Conservation (phyloP, 2,113 vertebrate genomes). For the Pluvianellus socialis region DNA sequence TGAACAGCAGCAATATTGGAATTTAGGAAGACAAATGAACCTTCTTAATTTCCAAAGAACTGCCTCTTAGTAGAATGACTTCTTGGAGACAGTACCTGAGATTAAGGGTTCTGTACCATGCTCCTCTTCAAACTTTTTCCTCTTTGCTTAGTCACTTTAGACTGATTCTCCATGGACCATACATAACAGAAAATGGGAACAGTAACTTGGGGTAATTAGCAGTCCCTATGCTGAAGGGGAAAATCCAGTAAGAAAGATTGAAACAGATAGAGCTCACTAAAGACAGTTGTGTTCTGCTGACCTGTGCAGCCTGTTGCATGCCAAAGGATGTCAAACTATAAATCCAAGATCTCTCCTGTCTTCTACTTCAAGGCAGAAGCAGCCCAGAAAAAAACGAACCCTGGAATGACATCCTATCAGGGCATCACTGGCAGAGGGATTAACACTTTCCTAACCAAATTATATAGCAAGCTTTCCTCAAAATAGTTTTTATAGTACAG, state of each 20-base stretch:
- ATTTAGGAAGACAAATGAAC: not conserved
- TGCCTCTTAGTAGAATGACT: not conserved
- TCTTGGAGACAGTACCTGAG: not conserved
- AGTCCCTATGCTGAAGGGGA: not conserved
- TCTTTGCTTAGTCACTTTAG: not conserved
- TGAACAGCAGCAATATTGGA: not conserved
- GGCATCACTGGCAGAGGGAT: not conserved
- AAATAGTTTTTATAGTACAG: not conserved
- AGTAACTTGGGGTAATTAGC: not conserved
- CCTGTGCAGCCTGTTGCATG: not conserved
- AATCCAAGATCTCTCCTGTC: not conserved
- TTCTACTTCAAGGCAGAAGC: not conserved
- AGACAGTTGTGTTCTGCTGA: not conserved
- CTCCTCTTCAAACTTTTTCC: not conserved
- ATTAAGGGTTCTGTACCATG: not conserved
- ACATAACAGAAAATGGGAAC: not conserved
- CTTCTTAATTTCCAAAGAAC: not conserved
- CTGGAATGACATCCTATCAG: not conserved
- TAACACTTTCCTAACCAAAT: not conserved
- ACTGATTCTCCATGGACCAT: not conserved
- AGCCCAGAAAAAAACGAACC: not conserved
- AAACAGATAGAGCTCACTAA: not conserved
- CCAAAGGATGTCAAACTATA: not conserved
- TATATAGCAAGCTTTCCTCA: not conserved
- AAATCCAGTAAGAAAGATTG: not conserved